Evolutionary conservation across 2,888 invertebrate species (phyloP).

Genomic region (Synergus japonicus): DNA sequence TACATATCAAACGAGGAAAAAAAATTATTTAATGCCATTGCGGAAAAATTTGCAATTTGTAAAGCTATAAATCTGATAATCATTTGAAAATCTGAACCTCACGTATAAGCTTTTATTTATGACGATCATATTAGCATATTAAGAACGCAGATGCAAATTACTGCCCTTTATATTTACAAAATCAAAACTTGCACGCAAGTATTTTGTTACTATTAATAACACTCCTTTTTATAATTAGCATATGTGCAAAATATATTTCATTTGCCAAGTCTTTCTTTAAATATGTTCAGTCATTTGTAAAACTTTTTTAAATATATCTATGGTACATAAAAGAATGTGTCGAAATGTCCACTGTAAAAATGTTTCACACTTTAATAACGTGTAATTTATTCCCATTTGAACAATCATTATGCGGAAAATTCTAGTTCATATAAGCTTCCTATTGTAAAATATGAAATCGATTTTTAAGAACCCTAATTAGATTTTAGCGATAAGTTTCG

Average conservation of each 20-base stretch:
- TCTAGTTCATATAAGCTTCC: not conserved
- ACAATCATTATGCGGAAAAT: not conserved
- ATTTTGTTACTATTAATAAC: not conserved
- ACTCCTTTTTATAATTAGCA: not conserved
- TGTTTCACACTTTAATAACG: not conserved
- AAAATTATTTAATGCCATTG: no score
- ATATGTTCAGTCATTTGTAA: not conserved
- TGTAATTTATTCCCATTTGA: not conserved
- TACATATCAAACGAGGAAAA: no score
- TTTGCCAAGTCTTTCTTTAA: not conserved
- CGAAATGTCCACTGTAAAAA: not conserved
- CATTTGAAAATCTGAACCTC: not conserved
- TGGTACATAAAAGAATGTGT: not conserved
- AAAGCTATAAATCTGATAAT: no score
- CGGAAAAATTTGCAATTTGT: no score
- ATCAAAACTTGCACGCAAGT: not conserved
- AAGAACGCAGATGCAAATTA: not conserved
- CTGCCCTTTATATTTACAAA: not conserved
- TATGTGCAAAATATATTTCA: not conserved
- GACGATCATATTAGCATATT: not conserved
- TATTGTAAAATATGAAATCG: constrained; percentile 13
- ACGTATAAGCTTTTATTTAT: not conserved
- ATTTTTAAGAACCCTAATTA: constrained; percentile 2
- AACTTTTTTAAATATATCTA: no score
- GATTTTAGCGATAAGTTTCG: not conserved